These are phyloP conservation scores for Micromys minutus DNA, from an alignment of 2,113 vertebrate species.

Conservation along the genomic window DNA sequence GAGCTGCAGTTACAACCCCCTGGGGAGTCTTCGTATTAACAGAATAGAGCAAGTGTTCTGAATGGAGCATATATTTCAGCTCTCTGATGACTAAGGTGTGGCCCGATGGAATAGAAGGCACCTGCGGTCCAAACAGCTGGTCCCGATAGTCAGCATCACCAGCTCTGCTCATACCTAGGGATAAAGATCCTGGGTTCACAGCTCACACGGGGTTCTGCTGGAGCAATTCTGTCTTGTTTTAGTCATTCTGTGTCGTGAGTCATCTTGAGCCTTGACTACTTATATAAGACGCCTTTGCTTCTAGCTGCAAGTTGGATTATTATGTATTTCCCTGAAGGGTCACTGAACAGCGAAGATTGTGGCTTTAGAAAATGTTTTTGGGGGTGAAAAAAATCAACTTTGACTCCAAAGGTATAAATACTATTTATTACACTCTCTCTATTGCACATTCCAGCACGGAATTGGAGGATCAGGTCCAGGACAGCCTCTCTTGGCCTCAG, in stretches of 20 bases:
- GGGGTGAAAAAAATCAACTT: conserved; percentile 15
- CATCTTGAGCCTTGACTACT: background rate
- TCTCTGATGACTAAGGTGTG: background rate
- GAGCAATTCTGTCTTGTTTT: background rate
- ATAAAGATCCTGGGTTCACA: background rate
- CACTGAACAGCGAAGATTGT: background rate
- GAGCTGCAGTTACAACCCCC: background rate
- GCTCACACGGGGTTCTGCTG: background rate
- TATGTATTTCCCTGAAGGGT: background rate
- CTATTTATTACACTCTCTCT: conserved; percentile 31
- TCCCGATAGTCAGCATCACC: background rate
- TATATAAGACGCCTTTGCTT: background rate
- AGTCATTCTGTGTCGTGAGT: background rate
- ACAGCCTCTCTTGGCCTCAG: background rate
- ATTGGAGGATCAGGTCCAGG: conserved; percentile 24
- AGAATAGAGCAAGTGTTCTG: background rate
- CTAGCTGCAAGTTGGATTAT: background rate
- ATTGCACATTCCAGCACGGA: background rate
- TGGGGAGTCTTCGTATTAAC: background rate
- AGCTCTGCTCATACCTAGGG: background rate
- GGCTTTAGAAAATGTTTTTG: conserved; percentile 41
- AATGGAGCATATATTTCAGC: too few species aligned
- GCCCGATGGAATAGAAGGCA: background rate
- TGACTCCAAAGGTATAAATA: conserved; percentile 25
- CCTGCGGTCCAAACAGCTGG: background rate